A percentile compares a stretch with the other conserved stretches of the same genome.
These are phyloP conservation scores for Papilio aristodemus DNA, from an alignment of 1,140 invertebrate genomes.

Conservation along the genomic window DNA sequence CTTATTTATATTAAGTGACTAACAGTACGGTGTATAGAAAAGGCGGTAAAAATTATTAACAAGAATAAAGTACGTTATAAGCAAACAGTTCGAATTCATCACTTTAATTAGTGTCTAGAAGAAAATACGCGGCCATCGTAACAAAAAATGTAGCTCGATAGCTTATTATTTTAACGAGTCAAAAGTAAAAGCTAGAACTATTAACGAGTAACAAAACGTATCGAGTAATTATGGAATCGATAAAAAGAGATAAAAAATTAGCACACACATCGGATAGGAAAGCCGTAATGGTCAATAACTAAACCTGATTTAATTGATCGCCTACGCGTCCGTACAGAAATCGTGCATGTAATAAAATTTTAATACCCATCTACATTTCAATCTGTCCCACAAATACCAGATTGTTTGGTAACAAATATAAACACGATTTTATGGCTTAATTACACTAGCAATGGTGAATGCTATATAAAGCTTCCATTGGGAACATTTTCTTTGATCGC, in stretches of 20 bases:
- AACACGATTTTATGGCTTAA: conserved; percentile 37
- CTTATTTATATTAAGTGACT: too few relatives aligned
- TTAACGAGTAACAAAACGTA: conserved; percentile 28
- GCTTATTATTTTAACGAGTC: conserved; percentile 23
- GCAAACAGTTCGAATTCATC: background rate
- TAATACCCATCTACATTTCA: conserved; percentile 45
- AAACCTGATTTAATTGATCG: conserved; percentile 35
- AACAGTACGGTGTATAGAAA: too few relatives aligned
- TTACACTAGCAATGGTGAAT: conserved; percentile 30
- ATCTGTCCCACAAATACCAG: conserved; percentile 40
- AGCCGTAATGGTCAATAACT: conserved; percentile 30
- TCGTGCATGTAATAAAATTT: conserved; percentile 41
- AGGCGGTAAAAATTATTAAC: too few relatives aligned
- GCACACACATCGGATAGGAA: conserved; percentile 33
- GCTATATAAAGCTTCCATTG: conserved; percentile 13
- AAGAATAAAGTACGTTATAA: too few relatives aligned
- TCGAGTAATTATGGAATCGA: conserved; percentile 33
- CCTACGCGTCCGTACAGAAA: conserved; percentile 34
- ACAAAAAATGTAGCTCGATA: conserved; percentile 17
- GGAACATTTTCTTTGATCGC: conserved; percentile 21
- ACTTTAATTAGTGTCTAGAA: conserved; percentile 12
- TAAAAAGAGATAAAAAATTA: conserved; percentile 34
- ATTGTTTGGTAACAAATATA: conserved; percentile 36
- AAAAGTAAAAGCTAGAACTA: conserved; percentile 32
- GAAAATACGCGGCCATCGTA: conserved; percentile 10